Percentiles rank a stretch among this genome's conserved stretches.
These are phyloP conservation scores for Prunella fulvescens DNA, from an alignment of 2,113 vertebrate genomes.

Conservation along the genomic window DNA sequence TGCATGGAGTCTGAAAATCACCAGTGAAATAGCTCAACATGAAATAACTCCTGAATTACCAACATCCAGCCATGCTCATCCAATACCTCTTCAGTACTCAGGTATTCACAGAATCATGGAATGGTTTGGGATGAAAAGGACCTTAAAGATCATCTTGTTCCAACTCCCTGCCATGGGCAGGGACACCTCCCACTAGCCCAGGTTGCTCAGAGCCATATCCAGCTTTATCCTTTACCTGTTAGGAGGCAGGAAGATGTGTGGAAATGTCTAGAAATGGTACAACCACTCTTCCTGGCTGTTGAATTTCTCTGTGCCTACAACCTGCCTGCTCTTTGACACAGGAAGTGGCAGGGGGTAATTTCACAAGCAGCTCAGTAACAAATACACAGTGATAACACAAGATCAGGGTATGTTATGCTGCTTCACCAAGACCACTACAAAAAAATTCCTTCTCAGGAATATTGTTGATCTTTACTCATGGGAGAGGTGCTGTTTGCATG, in stretches of 20 bases:
- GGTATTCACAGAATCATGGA: not conserved
- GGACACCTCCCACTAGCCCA: too few species aligned
- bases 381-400: not conserved
- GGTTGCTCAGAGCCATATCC: not conserved
- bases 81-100: not conserved
- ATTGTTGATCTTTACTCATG: not conserved
- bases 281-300: not conserved
- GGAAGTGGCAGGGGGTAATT: not conserved
- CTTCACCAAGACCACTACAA: not conserved
- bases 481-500: not conserved
- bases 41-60: not conserved
- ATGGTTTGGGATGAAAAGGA: not conserved
- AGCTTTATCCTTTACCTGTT: not conserved
- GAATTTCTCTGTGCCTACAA: not conserved
- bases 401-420: not conserved
- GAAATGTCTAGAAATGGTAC: not conserved
- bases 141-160: not conserved
- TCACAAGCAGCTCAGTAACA: not conserved
- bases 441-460: not conserved
- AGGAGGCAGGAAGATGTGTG: not conserved
- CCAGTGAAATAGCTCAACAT: not conserved
- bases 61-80: not conserved
- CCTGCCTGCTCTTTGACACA: not conserved
- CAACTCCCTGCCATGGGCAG: not conserved
- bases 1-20: not conserved